phyloP scores from a whole-genome alignment of 2,113 vertebrate species.

The Albula goreensis region DNA sequence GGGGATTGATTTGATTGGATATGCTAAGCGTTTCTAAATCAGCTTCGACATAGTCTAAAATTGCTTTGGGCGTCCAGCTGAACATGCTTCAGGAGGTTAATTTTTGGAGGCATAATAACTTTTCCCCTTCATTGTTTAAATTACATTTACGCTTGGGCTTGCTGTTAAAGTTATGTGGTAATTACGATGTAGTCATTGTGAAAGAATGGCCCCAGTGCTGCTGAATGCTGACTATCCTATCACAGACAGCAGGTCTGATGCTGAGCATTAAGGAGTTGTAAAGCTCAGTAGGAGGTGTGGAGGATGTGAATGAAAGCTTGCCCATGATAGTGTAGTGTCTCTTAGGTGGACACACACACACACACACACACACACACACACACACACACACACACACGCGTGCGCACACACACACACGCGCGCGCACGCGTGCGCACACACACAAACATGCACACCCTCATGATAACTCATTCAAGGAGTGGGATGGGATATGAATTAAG shows the following conservation, averaged over 20 bases:
- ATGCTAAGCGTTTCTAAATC: background rate
- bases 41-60: background rate
- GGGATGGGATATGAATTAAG: background rate
- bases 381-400: background rate
- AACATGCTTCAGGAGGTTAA: background rate
- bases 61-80: background rate
- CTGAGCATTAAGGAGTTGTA: too few species aligned
- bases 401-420: background rate
- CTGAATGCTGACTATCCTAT: background rate
- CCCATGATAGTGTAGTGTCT: too few species aligned
- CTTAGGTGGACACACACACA: background rate
- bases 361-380: background rate
- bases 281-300: too few species aligned
- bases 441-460: conserved; percentile 4
- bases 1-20: background rate
- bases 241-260: background rate
- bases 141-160: background rate
- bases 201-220: background rate
- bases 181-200: background rate
- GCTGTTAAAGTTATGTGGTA: background rate
- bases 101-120: background rate
- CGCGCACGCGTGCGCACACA: background rate
- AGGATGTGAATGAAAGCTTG: background rate
- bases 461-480: background rate
- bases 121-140: background rate